Percentiles rank a stretch among this genome's conserved stretches.
Evolutionary conservation across 1,140 invertebrate genomes (phyloP).

Genomic region (Magallana angulata): DNA sequence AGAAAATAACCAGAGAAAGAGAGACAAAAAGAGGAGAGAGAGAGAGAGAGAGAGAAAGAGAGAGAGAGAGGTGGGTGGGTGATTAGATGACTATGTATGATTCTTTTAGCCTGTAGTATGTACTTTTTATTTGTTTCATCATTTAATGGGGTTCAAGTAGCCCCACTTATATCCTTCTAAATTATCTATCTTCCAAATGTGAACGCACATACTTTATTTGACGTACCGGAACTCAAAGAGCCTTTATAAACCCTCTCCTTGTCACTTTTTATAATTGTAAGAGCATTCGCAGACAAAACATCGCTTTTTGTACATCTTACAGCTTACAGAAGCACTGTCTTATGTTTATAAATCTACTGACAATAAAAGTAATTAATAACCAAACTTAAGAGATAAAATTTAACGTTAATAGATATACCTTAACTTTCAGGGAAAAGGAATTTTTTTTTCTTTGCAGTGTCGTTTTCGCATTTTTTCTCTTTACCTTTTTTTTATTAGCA

Average conservation of each 20-base stretch:
- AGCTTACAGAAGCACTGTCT: neutral
- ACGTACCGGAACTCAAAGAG: neutral
- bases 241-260: neutral
- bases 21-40: neutral
- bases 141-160: neutral
- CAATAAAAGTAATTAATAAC: neutral
- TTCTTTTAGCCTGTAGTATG: neutral
- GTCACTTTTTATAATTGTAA: slow-evolving; percentile 4
- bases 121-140: neutral
- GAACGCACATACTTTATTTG: neutral
- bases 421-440: no score
- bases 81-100: no score
- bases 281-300: neutral
- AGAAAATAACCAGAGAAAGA: neutral
- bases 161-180: neutral
- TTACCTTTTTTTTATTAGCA: neutral
- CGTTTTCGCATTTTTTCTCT: no score
- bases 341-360: neutral
- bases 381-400: no score
- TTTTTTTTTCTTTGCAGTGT: no score
- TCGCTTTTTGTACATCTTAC: neutral
- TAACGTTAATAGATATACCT: no score
- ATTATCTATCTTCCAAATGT: neutral
- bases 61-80: no score
- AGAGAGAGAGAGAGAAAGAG: neutral